These are phyloP conservation scores for Bombus turneri DNA, from an alignment of 1,140 invertebrate species.

Conservation along the genomic window DNA sequence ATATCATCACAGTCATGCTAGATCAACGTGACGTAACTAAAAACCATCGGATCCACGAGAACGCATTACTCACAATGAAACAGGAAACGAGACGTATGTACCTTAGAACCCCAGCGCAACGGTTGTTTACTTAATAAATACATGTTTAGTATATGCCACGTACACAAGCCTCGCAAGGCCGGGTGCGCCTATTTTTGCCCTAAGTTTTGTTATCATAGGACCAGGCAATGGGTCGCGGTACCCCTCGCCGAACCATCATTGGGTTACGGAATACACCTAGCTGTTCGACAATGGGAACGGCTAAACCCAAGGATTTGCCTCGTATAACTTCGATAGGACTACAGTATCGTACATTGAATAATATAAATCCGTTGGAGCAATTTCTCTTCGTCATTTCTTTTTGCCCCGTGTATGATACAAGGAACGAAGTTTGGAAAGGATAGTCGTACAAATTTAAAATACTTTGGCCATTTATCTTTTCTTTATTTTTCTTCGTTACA, in stretches of 20 bases:
- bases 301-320: constrained; percentile 47
- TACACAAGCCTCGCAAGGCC: constrained; percentile 71
- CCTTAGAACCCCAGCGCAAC: constrained; percentile 66
- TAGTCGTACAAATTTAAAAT: neutral
- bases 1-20: neutral
- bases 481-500: neutral
- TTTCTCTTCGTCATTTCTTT: constrained; percentile 5
- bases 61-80: constrained; percentile 63
- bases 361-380: constrained; percentile 40
- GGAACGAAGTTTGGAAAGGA: neutral
- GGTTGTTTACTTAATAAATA: constrained; percentile 82
- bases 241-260: constrained; percentile 56
- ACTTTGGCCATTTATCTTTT: neutral
- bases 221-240: constrained; percentile 69
- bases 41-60: constrained; percentile 45
- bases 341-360: constrained; percentile 33
- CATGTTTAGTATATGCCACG: constrained; percentile 79
- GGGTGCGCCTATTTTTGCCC: constrained; percentile 79
- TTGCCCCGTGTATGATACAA: neutral
- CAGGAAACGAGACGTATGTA: constrained; percentile 60
- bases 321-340: constrained; percentile 35
- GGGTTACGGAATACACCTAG: constrained; percentile 27
- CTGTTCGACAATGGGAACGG: constrained; percentile 55
- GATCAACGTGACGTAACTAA: constrained; percentile 52
- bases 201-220: constrained; percentile 81